Base-by-base conservation (phyloP, 2,113 vertebrate species). In the Dolichotis patagonum region DNA sequence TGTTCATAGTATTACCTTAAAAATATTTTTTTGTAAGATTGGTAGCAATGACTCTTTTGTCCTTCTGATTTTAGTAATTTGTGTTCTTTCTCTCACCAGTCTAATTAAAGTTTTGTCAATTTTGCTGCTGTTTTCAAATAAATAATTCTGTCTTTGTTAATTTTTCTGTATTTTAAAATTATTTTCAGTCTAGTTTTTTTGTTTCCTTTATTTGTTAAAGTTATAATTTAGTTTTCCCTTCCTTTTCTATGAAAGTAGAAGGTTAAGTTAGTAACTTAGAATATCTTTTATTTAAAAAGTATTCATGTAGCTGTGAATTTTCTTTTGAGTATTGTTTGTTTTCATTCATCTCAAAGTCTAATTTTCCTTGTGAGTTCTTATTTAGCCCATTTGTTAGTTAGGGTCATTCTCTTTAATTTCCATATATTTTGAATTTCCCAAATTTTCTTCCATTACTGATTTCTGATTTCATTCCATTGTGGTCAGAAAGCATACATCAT, bases 291-390 rank as follows among this genome's bases (percentile, higher is more conserved):
- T 93, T 60, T 69, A 69, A 63, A 58, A 73, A 35, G 8, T 43
- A 1, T 89, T 90, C 49, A 52, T 30, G 30, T 0, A 86, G 38
- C 46, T 96, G 14, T 90, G 67, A 14, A 83, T 93, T 77, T 82
- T 38, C 49, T 67, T 69, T 20, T 90, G 85, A 71, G 2, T 86
- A 86, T 52, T 82, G 12, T 17, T 78, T 32, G 5, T 95, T 90
- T 54, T 90, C 35, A 84, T 83, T 77, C 13, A 28, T 75, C 11
- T 93, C 65, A 46, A 58, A 87, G 85, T 56, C 30, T 89, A 92
- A 71, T 81, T 92, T 20, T 30, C 46, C 22, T 90, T 63, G 54
- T 95, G 54, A 89, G 84, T 95, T 96, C n/a, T 82, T 90, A 8
- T 93, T 90, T 93, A 80, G 49, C 19, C 52, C 1, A 46, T 86